Conservation (phyloP, 1,140 invertebrate genomes). For the Himalopsyche phryganea region DNA sequence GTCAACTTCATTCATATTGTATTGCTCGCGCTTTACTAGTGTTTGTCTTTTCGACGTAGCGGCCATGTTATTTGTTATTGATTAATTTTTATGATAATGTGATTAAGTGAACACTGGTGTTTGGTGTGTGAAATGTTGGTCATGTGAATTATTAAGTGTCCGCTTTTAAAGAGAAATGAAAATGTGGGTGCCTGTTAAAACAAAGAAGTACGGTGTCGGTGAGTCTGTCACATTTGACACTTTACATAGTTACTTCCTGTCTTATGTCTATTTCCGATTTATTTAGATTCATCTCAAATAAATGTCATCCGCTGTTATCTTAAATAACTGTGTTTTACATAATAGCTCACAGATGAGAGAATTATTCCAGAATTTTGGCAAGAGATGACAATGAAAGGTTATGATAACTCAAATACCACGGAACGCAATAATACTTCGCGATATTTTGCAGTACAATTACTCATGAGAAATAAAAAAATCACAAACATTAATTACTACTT, state of each 20-base stretch:
- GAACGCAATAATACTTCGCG: too few relatives aligned
- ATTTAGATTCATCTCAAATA: constrained; percentile 24
- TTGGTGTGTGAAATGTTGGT: constrained; percentile 7
- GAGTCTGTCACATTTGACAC: constrained; percentile 24
- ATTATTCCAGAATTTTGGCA: too few relatives aligned
- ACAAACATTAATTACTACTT: too few relatives aligned
- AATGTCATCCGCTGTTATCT: constrained; percentile 12
- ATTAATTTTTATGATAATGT: constrained; percentile 23
- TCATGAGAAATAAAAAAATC: too few relatives aligned
- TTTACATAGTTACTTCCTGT: constrained; percentile 24
- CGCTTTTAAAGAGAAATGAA: constrained; percentile 13
- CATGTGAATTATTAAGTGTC: constrained; percentile 3
- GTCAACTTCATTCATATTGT: constrained; percentile 25
- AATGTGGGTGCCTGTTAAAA: constrained; percentile 30
- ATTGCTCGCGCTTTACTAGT: constrained; percentile 11
- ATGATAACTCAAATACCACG: too few relatives aligned
- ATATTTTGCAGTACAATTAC: too few relatives aligned
- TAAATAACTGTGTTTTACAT: too few relatives aligned
- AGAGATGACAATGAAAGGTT: too few relatives aligned
- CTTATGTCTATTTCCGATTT: constrained; percentile 20
- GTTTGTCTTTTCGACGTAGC: constrained; percentile 19
- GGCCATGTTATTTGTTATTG: constrained; percentile 30
- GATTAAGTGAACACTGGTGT: constrained; percentile 6
- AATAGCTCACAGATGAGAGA: too few relatives aligned
- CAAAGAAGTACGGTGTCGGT: constrained; percentile 29